Percentiles rank a stretch among this genome's conserved stretches.
Conservation (phyloP, 2,113 vertebrate genomes). For the Toxotes jaculatrix region DNA sequence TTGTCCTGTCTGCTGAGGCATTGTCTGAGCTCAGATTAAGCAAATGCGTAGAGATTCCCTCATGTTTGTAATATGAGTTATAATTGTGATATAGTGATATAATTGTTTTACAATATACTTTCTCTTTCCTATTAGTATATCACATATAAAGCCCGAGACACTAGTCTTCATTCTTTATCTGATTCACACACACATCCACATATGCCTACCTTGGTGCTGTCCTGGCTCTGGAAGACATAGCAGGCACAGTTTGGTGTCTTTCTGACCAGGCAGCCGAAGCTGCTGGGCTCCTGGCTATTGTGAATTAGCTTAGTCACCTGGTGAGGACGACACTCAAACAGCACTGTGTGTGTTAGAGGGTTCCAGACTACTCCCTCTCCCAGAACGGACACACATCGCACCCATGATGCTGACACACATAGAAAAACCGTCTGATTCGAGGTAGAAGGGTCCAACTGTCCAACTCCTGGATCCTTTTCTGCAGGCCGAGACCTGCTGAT, state of each 20-base stretch:
- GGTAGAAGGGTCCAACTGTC: not conserved
- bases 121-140: not conserved
- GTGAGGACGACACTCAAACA: constrained; percentile 93
- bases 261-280: constrained; percentile 92
- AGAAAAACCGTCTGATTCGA: constrained; percentile 82
- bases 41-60: not conserved
- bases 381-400: constrained; percentile 85
- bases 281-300: constrained; percentile 93
- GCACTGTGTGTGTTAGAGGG: constrained; percentile 87
- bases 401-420: constrained; percentile 82
- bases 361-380: constrained; percentile 87
- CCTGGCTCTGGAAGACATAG: constrained; percentile 92
- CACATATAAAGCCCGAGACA: not conserved
- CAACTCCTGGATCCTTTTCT: constrained; percentile 60
- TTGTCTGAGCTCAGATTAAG: too few relatives aligned
- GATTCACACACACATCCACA: not conserved
- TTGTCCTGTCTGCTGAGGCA: too few relatives aligned
- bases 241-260: constrained; percentile 84
- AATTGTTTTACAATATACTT: not conserved
- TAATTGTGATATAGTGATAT: not conserved
- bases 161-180: not conserved
- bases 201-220: constrained; percentile 89
- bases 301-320: constrained; percentile 91
- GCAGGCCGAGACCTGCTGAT: constrained; percentile 79
- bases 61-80: not conserved